phyloP scores from a whole-genome alignment of 2,113 vertebrate genomes.

The Cavia aperea region DNA sequence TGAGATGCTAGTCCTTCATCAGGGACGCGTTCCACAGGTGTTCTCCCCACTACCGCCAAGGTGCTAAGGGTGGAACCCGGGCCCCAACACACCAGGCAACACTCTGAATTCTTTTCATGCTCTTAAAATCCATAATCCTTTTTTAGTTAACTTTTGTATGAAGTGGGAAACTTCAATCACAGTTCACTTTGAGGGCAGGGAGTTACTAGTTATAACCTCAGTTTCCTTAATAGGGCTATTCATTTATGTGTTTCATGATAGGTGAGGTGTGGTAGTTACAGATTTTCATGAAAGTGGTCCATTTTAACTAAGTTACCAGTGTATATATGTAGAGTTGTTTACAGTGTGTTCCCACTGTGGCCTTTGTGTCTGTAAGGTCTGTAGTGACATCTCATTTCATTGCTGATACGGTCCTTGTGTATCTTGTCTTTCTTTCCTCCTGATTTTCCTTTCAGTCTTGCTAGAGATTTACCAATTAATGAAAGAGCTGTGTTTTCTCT shows the following conservation, averaged over 20 bases:
- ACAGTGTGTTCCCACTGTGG: background rate
- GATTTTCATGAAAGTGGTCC: background rate
- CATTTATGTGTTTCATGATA: background rate
- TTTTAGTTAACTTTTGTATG: background rate
- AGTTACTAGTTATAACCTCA: background rate
- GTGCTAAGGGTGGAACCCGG: background rate
- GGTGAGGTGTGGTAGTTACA: background rate
- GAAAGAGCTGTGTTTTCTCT: background rate
- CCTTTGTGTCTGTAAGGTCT: background rate
- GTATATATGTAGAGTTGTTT: background rate
- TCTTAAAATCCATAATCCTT: background rate
- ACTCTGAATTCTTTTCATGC: background rate
- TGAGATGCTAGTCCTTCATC: background rate
- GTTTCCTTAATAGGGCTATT: background rate
- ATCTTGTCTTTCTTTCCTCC: background rate
- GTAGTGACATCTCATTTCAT: background rate
- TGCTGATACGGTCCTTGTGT: background rate
- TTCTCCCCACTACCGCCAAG: background rate
- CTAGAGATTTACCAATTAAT: background rate
- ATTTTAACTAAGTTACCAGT: background rate
- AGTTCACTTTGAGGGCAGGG: background rate
- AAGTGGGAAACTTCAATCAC: background rate
- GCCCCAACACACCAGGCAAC: background rate
- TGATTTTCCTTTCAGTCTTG: background rate
- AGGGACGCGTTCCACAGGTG: background rate